These are phyloP conservation scores for Cherax quadricarinatus DNA, from an alignment of 1,140 invertebrate species.

Conservation along the genomic window DNA sequence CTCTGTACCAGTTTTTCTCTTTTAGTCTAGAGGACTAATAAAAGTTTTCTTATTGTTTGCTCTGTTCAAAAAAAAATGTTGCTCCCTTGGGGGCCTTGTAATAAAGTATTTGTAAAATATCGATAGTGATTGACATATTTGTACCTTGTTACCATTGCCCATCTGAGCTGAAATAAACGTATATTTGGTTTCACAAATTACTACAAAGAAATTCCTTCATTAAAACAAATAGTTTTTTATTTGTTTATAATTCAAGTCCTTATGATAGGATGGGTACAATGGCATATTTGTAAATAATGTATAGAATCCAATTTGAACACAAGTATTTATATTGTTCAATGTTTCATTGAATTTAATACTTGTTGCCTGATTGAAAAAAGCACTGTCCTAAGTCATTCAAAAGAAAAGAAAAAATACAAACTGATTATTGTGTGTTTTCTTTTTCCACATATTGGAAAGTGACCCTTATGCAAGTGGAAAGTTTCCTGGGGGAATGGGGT, in stretches of 20 bases:
- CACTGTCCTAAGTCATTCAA: constrained; percentile 65
- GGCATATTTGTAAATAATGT: constrained; percentile 67
- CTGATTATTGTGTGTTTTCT: constrained; percentile 40
- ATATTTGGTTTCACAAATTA: constrained; percentile 24
- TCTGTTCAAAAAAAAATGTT: constrained; percentile 38
- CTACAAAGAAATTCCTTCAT: not conserved
- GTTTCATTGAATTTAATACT: constrained; percentile 64
- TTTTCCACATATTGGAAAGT: not conserved
- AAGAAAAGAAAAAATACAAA: constrained; percentile 62
- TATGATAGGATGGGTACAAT: constrained; percentile 57
- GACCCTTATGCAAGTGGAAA: not conserved
- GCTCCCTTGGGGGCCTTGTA: constrained; percentile 56
- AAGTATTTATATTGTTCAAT: constrained; percentile 67
- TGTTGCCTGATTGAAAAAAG: constrained; percentile 67
- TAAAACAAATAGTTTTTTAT: constrained; percentile 8
- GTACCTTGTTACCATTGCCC: constrained; percentile 55
- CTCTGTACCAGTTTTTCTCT: constrained; percentile 43
- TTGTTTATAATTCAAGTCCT: constrained; percentile 39
- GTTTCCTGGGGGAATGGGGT: too few relatives aligned
- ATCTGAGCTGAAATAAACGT: constrained; percentile 4
- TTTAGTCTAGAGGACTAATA: constrained; percentile 61
- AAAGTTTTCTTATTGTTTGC: constrained; percentile 44
- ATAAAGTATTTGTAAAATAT: constrained; percentile 55
- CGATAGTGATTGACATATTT: constrained; percentile 48
- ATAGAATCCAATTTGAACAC: constrained; percentile 60